These are phyloP conservation scores for Notiomystis cincta DNA, from an alignment of 2,113 vertebrate genomes.

Conservation along the genomic window DNA sequence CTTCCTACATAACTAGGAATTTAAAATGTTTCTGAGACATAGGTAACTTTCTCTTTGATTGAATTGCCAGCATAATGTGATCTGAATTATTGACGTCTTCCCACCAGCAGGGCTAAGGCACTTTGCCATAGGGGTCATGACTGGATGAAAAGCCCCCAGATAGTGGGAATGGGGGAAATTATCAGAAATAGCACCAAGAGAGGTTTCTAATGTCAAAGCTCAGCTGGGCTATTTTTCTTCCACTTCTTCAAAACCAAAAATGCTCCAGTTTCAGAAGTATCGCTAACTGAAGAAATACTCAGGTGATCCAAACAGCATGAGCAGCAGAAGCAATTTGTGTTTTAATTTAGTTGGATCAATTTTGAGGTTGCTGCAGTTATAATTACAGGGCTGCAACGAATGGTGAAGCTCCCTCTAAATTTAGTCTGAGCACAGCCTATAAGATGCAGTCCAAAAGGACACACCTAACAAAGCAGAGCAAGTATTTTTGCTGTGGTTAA, in stretches of 20 bases:
- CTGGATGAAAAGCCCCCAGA: not conserved
- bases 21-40: constrained; percentile 38
- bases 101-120: not conserved
- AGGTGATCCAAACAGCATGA: not conserved
- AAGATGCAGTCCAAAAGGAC: not conserved
- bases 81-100: constrained; percentile 14
- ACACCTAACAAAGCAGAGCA: constrained; percentile 9
- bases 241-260: not conserved
- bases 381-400: not conserved
- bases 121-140: not conserved
- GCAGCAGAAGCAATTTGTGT: not conserved
- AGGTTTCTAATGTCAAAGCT: not conserved
- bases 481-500: constrained; percentile 13
- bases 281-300: not conserved
- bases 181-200: not conserved
- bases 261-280: not conserved
- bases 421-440: not conserved
- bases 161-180: not conserved
- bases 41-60: constrained; percentile 45
- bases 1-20: constrained; percentile 47
- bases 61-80: constrained; percentile 25
- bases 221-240: not conserved
- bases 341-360: constrained; percentile 32
- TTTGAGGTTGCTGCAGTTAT: not conserved
- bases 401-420: not conserved